phyloP scores from a whole-genome alignment of 2,113 vertebrate species.

The Atherinomorus stipes region DNA sequence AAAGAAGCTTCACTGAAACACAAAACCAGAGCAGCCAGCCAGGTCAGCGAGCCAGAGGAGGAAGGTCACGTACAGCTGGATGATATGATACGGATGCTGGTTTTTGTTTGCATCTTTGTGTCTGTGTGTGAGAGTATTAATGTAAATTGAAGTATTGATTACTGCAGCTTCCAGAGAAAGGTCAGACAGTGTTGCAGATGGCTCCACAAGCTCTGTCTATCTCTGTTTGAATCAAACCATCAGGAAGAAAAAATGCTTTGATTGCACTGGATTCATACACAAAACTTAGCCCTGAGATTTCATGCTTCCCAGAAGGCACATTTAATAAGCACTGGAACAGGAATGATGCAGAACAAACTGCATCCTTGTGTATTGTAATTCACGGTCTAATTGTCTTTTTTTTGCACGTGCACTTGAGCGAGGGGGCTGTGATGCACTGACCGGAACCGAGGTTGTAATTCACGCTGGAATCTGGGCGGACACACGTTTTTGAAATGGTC shows the following conservation, averaged over 20 bases:
- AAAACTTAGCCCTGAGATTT: slow-evolving; percentile 28
- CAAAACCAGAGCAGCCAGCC: slow-evolving; percentile 37
- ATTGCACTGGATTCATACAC: slow-evolving; percentile 25
- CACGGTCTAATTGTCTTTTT: slow-evolving; percentile 53
- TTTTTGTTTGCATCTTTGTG: slow-evolving; percentile 26
- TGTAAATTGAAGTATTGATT: slow-evolving; percentile 43
- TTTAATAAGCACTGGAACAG: slow-evolving; percentile 45
- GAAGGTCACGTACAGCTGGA: slow-evolving; percentile 50
- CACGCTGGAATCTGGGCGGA: slow-evolving; percentile 42
- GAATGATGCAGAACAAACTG: slow-evolving; percentile 61
- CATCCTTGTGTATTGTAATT: slow-evolving; percentile 59
- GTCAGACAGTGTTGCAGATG: slow-evolving; percentile 29
- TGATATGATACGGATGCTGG: slow-evolving; percentile 27
- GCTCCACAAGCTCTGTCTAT: slow-evolving; percentile 10
- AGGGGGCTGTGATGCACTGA: slow-evolving; percentile 10
- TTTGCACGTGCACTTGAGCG: slow-evolving; percentile 27
- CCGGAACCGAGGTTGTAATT: slow-evolving; percentile 41
- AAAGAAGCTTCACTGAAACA: slow-evolving; percentile 28
- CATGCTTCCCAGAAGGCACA: slow-evolving; percentile 35
- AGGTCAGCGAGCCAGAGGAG: slow-evolving; percentile 36
- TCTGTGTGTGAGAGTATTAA: slow-evolving; percentile 14
- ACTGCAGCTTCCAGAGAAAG: slow-evolving; percentile 19
- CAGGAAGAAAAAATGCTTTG: slow-evolving; percentile 1
- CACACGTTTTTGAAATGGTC: slow-evolving; percentile 42
- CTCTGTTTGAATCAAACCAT: slow-evolving; percentile 5